Evolutionary conservation across 2,888 invertebrate genomes (phyloP).

Genomic region (Caenorhabditis plicata): DNA sequence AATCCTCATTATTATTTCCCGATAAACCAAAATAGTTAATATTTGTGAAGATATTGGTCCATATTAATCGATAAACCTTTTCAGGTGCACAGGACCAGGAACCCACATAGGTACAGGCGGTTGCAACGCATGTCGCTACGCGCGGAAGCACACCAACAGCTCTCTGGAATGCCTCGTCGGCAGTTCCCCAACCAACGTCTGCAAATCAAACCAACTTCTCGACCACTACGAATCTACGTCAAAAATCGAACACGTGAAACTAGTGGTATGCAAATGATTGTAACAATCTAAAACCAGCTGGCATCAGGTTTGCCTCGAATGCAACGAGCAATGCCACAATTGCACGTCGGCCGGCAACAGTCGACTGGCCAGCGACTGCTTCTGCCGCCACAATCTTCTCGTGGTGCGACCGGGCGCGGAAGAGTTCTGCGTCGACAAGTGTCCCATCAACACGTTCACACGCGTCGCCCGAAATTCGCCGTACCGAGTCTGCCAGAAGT

Average conservation of each 20-base stretch:
- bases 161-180: constrained; percentile 7
- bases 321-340: constrained; percentile 32
- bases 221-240: constrained; percentile 23
- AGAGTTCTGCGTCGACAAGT: constrained; percentile 7
- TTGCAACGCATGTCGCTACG: constrained; percentile 87
- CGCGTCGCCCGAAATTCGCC: no score
- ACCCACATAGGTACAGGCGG: constrained; percentile 81
- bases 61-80: constrained; percentile 5
- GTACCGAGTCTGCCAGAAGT: not conserved
- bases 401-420: not conserved
- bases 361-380: constrained; percentile 17
- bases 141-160: constrained; percentile 73
- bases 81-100: constrained; percentile 84
- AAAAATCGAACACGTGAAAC: constrained; percentile 18
- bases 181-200: constrained; percentile 21
- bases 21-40: no score
- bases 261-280: constrained; percentile 9
- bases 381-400: constrained; percentile 19
- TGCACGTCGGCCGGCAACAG: constrained; percentile 32
- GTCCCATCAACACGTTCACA: constrained; percentile 10
- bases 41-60: no score
- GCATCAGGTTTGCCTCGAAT: constrained; percentile 43
- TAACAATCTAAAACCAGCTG: not conserved
- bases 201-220: constrained; percentile 26
- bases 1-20: no score